Evolutionary conservation across 2,797 vertebrate genomes (phyloP), one percentile per base, ranked within the genome.

Genomic region (Pelobates cultripes): DNA sequence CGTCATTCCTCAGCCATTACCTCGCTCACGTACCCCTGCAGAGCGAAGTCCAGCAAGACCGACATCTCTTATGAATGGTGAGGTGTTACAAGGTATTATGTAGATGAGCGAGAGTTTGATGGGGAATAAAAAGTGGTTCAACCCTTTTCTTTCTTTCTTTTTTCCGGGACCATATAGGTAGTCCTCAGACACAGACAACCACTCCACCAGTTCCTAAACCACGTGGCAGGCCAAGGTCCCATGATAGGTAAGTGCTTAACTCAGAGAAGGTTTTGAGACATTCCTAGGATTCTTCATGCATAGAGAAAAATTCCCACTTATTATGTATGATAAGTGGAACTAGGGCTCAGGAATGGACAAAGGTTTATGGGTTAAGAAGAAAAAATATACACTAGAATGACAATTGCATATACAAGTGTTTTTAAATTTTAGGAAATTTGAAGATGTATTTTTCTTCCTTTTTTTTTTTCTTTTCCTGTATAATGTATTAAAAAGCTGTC

Each of bases 131-230:
- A n/a, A 4, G 10, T 60, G 15, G 4, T 60, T 60, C 14, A 53
- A 60, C 28, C 17, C 47, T 79, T 51, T 42, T 41, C 6, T 2
- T 51, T 51, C 10, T 51, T 51, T 51, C 2, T 51, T 45, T 14
- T 55, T 40, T 47, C 60, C 57, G 4, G 47, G 28, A 28, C 57
- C 63, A 64, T 77, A n/a, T 87, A 82, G 85, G 76, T 84, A 74
- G 60, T 6, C 63, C 73, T 89, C 92, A 91, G 66, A 93, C 73
- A 90, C 92, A 91, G 63, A 93, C 95, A 80, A 75, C 80, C 67
- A 91, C 84, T 61, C 93, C 93, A 78, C 94, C 94, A 51, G 88
- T 96, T 80, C 97, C 97, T 73, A 97, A 95, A 91, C 96, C 96
- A 3, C 93, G 96, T 86, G 95, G 95, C 79, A 94, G 95, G 80